Conservation (phyloP, 2,797 vertebrate genomes). For the Dicrostonyx torquatus region DNA sequence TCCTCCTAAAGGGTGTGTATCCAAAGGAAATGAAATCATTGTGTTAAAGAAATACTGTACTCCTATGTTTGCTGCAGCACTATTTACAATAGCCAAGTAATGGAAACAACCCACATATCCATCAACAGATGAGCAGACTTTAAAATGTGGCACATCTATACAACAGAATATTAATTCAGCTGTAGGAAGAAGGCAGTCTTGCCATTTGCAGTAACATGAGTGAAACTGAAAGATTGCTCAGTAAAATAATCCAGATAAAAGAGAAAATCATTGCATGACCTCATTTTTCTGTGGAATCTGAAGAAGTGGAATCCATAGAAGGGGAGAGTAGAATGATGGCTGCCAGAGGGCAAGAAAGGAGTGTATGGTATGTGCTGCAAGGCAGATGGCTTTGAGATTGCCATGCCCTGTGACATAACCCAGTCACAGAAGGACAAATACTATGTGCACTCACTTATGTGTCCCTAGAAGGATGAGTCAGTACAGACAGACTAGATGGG, state of each 20-base stretch:
- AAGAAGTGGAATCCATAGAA: not conserved
- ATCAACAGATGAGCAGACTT: not conserved
- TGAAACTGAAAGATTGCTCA: not conserved
- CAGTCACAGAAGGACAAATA: not conserved
- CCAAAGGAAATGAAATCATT: not conserved
- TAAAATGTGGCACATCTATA: too few relatives aligned
- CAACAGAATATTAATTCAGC: not conserved
- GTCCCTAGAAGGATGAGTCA: not conserved
- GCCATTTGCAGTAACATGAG: not conserved
- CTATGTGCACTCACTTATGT: fast-evolving
- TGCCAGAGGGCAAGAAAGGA: not conserved
- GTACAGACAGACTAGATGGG: not conserved
- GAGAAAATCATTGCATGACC: not conserved
- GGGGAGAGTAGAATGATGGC: too few relatives aligned
- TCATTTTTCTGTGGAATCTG: not conserved
- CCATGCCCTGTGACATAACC: not conserved
- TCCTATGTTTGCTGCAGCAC: not conserved
- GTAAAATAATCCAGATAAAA: not conserved
- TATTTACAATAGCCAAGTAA: not conserved
- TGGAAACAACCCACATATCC: too few relatives aligned
- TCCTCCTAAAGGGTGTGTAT: not conserved
- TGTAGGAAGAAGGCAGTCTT: not conserved
- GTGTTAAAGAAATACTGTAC: not conserved
- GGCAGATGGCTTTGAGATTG: not conserved
- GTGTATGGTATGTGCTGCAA: fast-evolving